Base-by-base conservation (phyloP, 1,140 invertebrate genomes). In the Maniola jurtina region DNA sequence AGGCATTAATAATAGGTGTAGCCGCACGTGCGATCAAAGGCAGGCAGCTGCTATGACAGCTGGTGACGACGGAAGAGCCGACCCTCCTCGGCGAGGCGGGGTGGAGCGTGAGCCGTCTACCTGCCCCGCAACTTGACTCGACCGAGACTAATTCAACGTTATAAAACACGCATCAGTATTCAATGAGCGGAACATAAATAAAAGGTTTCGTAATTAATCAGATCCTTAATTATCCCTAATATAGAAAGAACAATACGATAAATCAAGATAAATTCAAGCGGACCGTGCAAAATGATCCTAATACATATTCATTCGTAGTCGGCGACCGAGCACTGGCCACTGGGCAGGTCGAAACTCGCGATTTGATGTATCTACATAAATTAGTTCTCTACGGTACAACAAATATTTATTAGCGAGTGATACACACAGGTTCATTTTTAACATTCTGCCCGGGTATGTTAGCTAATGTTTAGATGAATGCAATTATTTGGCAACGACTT, bases 21-120 rank as follows among this genome's bases (percentile, higher is more conserved):
- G 75, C 61, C 79, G 84, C 88, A 90, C 88, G 88, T 88, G 88
- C 84, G 83, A 68, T 71, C 67, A 57, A 63, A 75, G 65, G 67
- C 61, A 73, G 72, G 80, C 88, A 88, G 88, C 88, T 90, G 88
- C 80, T 69, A 70, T 80, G 86, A 88, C 88, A 90, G 88, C 82
- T 90, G 87, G 75, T 81, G 59, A 40, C 71, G 83, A 81, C 83
- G 85, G 84, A 86, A 84, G 76, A 76, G 71, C 75, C 61, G 61
- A 45, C 72, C 65, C 73, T 62, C 64, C 64, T 36, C 61, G 56
- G 10, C 54, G 11, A 55, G 48, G 2, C 54, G 54, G 54, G 54
- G 54, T 55, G 54, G 54, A 55, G n/a, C n/a, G n/a, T n/a, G n/a
- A n/a, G 34, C 74, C 57, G 61, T 36, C 73, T 80, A 84, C 85